Evolutionary conservation across 2,888 invertebrate genomes (phyloP), one percentile per base, ranked within the genome.

Genomic region (Heliconius ethilla): DNA sequence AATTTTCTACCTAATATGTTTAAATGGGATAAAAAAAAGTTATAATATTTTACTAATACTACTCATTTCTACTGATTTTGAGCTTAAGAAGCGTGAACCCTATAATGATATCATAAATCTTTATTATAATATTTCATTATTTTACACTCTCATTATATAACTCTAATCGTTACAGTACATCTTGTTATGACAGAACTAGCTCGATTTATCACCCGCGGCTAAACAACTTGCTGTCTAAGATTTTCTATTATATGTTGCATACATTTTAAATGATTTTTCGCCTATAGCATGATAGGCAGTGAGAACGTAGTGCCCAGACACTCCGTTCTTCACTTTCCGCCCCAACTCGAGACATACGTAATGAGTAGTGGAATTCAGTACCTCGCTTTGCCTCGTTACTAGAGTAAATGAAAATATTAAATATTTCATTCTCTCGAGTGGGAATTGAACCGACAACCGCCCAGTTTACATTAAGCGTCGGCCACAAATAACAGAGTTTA

Each of bases 151-250:
- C 65, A 74, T 74, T 74, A 74, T 40, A 37, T 63, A 74, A 74
- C 27, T 63, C 63, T 63, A 74, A 74, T 74, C 63, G 25, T 25
- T 27, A 62, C n/a, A 74, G 74, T 45, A 25, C 59, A 63, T 73
- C 40, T 74, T 72, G 59, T 72, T 74, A 74, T 63, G 51, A 55
- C 27, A 69, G 55, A 72, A n/a, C 37, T 27, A 33, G 59, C 66
- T 70, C 25, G 66, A 51, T 62, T 55, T 65, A 73, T 73, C 72
- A 72, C 77, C 73, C 33, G 77, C 27, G 77, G 77, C 73, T 13
- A 63, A 45, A 62, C 27, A 59, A 9, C 59, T 59, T 29, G 72
- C 70, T 74, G 40, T 18, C 27, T 62, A 5, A 45, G 37, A 22
- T 74, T 63, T 63, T 45, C 11, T 40, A 15, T 63, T 62, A 40